A percentile compares a stretch with the other conserved stretches of the same genome.
These are phyloP conservation scores for Melieria picta DNA, from an alignment of 2,888 invertebrate genomes.

Conservation along the genomic window DNA sequence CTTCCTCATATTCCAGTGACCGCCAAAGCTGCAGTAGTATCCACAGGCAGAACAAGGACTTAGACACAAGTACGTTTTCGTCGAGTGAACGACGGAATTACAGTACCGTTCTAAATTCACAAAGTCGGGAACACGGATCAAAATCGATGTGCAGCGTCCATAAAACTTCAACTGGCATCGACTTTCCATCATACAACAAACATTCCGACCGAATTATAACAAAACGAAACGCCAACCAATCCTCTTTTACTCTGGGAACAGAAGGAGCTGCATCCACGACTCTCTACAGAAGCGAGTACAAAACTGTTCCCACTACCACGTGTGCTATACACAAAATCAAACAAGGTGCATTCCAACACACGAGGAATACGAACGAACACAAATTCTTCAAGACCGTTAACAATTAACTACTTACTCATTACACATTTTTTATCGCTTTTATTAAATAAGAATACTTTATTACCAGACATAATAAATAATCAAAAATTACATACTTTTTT, in stretches of 20 bases:
- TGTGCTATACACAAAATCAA: constrained; percentile 83
- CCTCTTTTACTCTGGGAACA: constrained; percentile 81
- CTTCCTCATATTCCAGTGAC: constrained; percentile 75
- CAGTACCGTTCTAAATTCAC: constrained; percentile 43
- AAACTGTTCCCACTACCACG: constrained; percentile 75
- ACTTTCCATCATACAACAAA: constrained; percentile 54
- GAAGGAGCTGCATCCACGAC: constrained; percentile 70
- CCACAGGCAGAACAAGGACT: constrained; percentile 76
- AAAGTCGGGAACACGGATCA: constrained; percentile 10
- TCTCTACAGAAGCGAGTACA: constrained; percentile 80
- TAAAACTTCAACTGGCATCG: constrained; percentile 49
- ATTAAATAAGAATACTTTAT: not conserved
- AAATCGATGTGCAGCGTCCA: constrained; percentile 2
- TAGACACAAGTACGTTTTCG: constrained; percentile 50
- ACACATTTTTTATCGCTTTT: not conserved
- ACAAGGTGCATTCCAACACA: constrained; percentile 83
- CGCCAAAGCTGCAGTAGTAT: constrained; percentile 82
- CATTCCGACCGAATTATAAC: constrained; percentile 55
- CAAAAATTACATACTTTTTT: too few relatives aligned
- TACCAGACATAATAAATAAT: too few relatives aligned
- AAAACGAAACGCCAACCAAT: constrained; percentile 74
- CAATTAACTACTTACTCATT: constrained; percentile 7
- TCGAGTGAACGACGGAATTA: constrained; percentile 46
- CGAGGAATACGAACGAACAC: constrained; percentile 84
- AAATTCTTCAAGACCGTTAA: constrained; percentile 76